phyloP scores from a whole-genome alignment of 2,797 vertebrate genomes.

The Gallirallus australis region DNA sequence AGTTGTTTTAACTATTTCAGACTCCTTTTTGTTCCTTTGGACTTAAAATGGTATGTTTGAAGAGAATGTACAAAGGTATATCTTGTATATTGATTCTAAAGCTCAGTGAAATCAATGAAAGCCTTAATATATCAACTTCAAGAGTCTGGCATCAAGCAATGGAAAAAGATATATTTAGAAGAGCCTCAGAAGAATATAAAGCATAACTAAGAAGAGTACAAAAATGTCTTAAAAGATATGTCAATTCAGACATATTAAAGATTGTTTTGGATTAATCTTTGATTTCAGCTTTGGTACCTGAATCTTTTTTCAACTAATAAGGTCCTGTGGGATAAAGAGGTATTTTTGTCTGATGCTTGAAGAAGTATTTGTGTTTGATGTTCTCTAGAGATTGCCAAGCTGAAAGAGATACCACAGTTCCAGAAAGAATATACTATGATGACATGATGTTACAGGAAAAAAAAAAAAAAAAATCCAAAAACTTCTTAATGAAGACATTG shows the following conservation, averaged over 20 bases:
- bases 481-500: background rate
- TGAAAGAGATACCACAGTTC: background rate
- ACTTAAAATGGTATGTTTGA: slow-evolving; percentile 40
- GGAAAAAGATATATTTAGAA: slow-evolving; percentile 45
- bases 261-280: slow-evolving; percentile 47
- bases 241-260: slow-evolving; percentile 36
- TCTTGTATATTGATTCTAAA: slow-evolving; percentile 63
- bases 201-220: background rate
- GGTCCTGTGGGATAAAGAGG: slow-evolving; percentile 19
- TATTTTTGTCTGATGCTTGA: slow-evolving; percentile 28
- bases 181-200: slow-evolving; percentile 22
- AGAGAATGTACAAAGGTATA: slow-evolving; percentile 39
- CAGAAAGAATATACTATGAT: background rate
- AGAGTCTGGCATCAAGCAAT: slow-evolving; percentile 13
- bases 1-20: slow-evolving; percentile 43
- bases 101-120: slow-evolving; percentile 61
- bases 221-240: slow-evolving; percentile 15
- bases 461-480: background rate
- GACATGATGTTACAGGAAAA: background rate
- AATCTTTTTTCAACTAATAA: slow-evolving; percentile 41
- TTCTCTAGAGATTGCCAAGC: slow-evolving; percentile 9
- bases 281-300: slow-evolving; percentile 27
- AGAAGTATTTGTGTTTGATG: slow-evolving; percentile 32
- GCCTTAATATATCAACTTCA: slow-evolving; percentile 48
- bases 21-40: background rate